Conservation (phyloP, 1,140 invertebrate species). For the Hyles vespertilio region DNA sequence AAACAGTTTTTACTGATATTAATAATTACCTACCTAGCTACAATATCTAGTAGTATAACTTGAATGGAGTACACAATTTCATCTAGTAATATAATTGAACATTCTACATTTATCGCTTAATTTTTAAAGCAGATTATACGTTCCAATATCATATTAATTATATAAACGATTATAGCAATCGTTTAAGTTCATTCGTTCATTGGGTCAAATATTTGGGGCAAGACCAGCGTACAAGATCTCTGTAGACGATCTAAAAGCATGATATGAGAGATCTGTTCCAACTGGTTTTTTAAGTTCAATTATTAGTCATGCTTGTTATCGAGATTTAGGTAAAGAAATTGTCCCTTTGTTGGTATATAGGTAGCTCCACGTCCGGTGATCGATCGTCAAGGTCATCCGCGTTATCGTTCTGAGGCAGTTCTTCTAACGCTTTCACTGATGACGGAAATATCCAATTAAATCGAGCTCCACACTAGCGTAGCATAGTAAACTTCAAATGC, state of each 20-base stretch:
- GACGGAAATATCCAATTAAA: conserved; percentile 17
- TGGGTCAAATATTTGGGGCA: too few relatives aligned
- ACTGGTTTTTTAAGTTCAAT: background rate
- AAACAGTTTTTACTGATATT: too few relatives aligned
- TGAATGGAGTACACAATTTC: background rate
- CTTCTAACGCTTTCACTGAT: conserved; percentile 85
- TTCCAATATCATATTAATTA: conserved; percentile 6
- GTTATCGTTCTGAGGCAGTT: conserved; percentile 75
- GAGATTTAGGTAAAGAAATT: conserved; percentile 84
- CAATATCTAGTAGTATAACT: conserved; percentile 1
- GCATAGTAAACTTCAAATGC: conserved; percentile 4
- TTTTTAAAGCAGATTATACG: conserved; percentile 25
- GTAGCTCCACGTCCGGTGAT: conserved; percentile 79
- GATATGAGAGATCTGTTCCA: background rate
- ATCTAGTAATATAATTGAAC: conserved; percentile 25
- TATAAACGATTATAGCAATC: too few relatives aligned
- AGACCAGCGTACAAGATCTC: too few relatives aligned
- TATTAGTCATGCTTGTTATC: background rate
- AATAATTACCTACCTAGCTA: background rate
- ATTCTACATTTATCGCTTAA: conserved; percentile 26
- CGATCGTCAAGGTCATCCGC: conserved; percentile 80
- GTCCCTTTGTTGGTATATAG: conserved; percentile 89
- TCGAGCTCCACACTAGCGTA: background rate
- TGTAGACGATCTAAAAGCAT: background rate
- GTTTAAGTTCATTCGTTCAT: too few relatives aligned